A percentile compares a stretch with the other conserved stretches of the same genome.
Conservation (phyloP, 2,888 invertebrate genomes). For the Patella caerulea region DNA sequence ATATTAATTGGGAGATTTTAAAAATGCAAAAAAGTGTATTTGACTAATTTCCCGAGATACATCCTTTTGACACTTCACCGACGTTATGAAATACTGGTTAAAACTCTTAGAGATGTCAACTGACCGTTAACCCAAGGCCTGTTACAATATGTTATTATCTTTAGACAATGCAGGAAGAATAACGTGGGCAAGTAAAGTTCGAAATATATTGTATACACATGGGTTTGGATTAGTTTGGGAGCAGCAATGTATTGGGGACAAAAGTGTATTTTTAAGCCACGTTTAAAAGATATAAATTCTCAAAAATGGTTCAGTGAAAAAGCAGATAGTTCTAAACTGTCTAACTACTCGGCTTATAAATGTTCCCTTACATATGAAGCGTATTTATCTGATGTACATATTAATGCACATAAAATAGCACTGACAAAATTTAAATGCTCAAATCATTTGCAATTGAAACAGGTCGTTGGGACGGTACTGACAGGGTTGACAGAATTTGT, state of each 20-base stretch:
- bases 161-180: slow-evolving; percentile 16
- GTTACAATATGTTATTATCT: slow-evolving; percentile 20
- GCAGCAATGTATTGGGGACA: slow-evolving; percentile 17
- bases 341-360: background rate
- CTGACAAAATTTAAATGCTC: background rate
- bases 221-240: slow-evolving; percentile 23
- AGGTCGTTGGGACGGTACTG: background rate
- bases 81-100: slow-evolving; percentile 26
- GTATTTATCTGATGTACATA: background rate
- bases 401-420: background rate
- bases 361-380: background rate
- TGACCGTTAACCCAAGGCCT: slow-evolving; percentile 23
- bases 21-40: too few relatives aligned
- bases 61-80: too few relatives aligned
- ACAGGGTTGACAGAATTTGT: background rate
- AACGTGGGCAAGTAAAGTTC: slow-evolving; percentile 19
- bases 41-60: too few relatives aligned
- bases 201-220: slow-evolving; percentile 14
- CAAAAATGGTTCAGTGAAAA: background rate
- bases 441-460: slow-evolving; percentile 1
- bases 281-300: slow-evolving; percentile 15
- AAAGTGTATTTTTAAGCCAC: slow-evolving; percentile 13
- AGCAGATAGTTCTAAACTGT: background rate
- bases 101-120: slow-evolving; percentile 20
- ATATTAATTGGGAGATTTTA: too few relatives aligned